phyloP scores from a whole-genome alignment of 2,888 invertebrate genomes.

The Mesoligia furuncula region DNA sequence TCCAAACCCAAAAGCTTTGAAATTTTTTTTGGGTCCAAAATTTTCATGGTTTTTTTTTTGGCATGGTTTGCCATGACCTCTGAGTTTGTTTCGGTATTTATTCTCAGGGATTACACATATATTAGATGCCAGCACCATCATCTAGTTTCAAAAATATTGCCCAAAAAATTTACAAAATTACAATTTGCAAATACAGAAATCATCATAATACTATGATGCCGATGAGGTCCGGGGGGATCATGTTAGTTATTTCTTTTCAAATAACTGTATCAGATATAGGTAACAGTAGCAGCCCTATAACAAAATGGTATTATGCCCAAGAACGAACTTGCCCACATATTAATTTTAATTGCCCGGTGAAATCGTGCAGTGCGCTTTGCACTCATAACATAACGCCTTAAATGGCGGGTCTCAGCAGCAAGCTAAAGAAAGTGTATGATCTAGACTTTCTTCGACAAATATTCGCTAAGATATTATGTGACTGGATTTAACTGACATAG shows the following conservation, averaged over 20 bases:
- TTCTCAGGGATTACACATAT: too few species aligned
- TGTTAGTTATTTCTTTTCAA: not conserved
- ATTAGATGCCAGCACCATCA: too few species aligned
- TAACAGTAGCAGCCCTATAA: constrained; percentile 46
- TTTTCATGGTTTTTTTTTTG: too few species aligned
- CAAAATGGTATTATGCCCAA: constrained; percentile 55
- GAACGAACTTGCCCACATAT: constrained; percentile 71
- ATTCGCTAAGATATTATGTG: constrained; percentile 42
- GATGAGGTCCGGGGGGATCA: not conserved
- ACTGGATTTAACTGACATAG: constrained; percentile 3
- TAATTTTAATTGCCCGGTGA: constrained; percentile 74
- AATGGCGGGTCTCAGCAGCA: constrained; percentile 45
- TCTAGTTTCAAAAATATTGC: too few species aligned
- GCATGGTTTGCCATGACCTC: not conserved
- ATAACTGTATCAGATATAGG: not conserved
- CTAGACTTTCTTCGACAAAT: constrained; percentile 61
- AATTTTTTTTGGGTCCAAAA: too few species aligned
- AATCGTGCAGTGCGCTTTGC: constrained; percentile 64
- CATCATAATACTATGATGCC: not conserved
- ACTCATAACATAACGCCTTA: constrained; percentile 64
- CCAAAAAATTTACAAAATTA: too few species aligned
- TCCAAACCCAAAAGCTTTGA: not conserved
- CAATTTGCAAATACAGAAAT: not conserved
- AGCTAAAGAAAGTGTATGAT: constrained; percentile 46
- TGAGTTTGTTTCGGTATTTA: too few species aligned